A percentile compares a stretch with the other conserved stretches of the same genome.
Conservation (phyloP, 2,797 vertebrate genomes). For the Champsocephalus gunnari region DNA sequence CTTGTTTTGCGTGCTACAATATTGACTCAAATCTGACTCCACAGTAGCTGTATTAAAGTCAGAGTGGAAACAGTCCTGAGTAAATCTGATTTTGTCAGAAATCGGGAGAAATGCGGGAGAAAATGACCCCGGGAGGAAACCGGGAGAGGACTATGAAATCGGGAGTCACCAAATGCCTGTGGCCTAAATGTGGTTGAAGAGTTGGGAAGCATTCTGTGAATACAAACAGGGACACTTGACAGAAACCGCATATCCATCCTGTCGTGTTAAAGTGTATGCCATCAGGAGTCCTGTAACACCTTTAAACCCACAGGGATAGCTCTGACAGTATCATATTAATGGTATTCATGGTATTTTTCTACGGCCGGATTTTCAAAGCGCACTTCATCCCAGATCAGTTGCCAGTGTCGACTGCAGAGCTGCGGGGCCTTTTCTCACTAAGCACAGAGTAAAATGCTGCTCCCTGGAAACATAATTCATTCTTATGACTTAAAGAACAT, state of each 20-base stretch:
- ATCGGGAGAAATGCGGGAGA: too few relatives aligned
- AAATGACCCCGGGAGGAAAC: too few relatives aligned
- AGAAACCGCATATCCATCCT: constrained; percentile 7
- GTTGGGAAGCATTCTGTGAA: constrained; percentile 12
- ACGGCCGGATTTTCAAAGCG: constrained; percentile 25
- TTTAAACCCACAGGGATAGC: background rate
- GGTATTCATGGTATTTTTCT: constrained; percentile 6
- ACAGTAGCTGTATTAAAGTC: too few relatives aligned
- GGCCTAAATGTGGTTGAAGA: background rate
- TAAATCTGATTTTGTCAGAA: too few relatives aligned
- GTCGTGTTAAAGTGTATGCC: constrained; percentile 2
- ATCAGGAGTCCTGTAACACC: constrained; percentile 25
- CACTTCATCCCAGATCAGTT: constrained; percentile 7
- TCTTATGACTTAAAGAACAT: constrained; percentile 43
- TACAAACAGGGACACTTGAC: constrained; percentile 8
- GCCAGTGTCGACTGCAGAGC: constrained; percentile 15
- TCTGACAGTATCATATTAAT: constrained; percentile 15
- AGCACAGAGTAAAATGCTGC: constrained; percentile 10
- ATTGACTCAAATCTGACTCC: too few relatives aligned
- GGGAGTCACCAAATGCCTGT: background rate
- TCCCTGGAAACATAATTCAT: constrained; percentile 41
- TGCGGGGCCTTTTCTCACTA: constrained; percentile 36
- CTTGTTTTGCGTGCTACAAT: too few relatives aligned
- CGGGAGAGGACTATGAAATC: too few relatives aligned
- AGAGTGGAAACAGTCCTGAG: too few relatives aligned